phyloP scores from a whole-genome alignment of 2,113 vertebrate genomes.

The Petaurus breviceps region DNA sequence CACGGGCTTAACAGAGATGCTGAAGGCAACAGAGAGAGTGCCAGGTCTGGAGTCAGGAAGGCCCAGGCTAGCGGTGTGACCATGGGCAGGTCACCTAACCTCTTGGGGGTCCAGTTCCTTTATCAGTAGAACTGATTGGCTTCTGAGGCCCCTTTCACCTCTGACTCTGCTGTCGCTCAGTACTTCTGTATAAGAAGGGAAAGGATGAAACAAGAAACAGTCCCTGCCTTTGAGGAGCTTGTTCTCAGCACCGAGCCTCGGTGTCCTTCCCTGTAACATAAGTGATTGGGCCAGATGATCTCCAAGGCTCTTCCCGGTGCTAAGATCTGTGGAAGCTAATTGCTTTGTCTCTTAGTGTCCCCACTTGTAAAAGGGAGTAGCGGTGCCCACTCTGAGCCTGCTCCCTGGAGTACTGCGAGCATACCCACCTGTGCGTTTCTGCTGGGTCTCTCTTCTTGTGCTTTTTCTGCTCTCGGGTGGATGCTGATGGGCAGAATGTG shows the following conservation, averaged over 20 bases:
- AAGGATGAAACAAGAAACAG: not conserved
- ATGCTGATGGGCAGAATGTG: not conserved
- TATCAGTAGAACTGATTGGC: not conserved
- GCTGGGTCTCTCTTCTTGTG: not conserved
- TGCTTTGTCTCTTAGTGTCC: not conserved
- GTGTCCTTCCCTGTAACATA: not conserved
- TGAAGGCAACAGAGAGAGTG: too few relatives aligned
- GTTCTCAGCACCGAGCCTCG: not conserved
- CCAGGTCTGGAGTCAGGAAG: not conserved
- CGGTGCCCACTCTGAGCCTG: not conserved
- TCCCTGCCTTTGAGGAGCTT: not conserved
- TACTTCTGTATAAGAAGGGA: not conserved
- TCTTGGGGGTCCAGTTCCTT: not conserved
- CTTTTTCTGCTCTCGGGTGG: conserved; percentile 72
- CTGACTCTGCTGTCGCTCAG: not conserved
- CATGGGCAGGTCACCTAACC: not conserved
- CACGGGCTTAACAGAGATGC: too few relatives aligned
- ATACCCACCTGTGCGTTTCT: not conserved
- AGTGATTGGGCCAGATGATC: not conserved
- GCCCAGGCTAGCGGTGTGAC: not conserved
- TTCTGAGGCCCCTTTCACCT: not conserved
- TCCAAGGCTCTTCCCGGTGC: not conserved
- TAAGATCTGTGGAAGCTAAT: not conserved
- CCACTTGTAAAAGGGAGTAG: conserved; percentile 5
- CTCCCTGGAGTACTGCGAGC: not conserved